Conservation (phyloP, 1,140 invertebrate species). For the Drosophila willistoni region DNA sequence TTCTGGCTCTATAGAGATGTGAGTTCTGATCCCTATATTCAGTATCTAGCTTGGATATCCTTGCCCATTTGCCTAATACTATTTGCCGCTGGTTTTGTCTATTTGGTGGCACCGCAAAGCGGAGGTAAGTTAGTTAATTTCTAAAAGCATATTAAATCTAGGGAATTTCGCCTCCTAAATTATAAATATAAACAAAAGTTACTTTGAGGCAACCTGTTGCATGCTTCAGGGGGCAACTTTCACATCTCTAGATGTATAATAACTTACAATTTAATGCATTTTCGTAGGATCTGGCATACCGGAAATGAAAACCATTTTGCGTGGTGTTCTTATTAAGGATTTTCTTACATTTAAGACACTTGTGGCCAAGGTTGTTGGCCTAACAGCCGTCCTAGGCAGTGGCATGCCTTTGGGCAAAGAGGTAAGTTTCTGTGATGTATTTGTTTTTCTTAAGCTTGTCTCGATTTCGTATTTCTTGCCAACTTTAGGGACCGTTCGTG, state of each 20-base stretch:
- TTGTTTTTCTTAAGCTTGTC: background rate
- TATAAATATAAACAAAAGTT: too few species aligned
- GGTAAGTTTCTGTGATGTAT: slow-evolving; percentile 84
- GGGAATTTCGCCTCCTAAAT: too few species aligned
- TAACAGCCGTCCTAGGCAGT: slow-evolving; percentile 97
- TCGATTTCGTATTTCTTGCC: background rate
- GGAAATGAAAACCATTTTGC: slow-evolving; percentile 99
- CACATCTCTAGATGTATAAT: too few species aligned
- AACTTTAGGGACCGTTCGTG: slow-evolving; percentile 92
- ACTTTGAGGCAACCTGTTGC: background rate
- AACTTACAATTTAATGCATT: background rate
- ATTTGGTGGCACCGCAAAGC: slow-evolving; percentile 96
- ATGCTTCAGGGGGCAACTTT: background rate
- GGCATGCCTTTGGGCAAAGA: slow-evolving; percentile 99
- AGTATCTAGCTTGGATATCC: slow-evolving; percentile 96
- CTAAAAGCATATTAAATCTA: background rate
- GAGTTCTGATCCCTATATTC: slow-evolving; percentile 89
- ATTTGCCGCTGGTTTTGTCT: slow-evolving; percentile 97
- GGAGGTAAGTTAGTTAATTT: slow-evolving; percentile 84
- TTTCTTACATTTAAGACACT: slow-evolving; percentile 98
- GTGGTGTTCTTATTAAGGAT: slow-evolving; percentile 98
- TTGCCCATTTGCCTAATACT: slow-evolving; percentile 94
- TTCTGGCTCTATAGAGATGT: slow-evolving; percentile 96
- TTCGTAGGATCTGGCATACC: slow-evolving; percentile 95
- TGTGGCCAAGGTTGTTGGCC: slow-evolving; percentile 96